phyloP scores from a whole-genome alignment of 2,888 invertebrate species.

The Agapostemon virescens region DNA sequence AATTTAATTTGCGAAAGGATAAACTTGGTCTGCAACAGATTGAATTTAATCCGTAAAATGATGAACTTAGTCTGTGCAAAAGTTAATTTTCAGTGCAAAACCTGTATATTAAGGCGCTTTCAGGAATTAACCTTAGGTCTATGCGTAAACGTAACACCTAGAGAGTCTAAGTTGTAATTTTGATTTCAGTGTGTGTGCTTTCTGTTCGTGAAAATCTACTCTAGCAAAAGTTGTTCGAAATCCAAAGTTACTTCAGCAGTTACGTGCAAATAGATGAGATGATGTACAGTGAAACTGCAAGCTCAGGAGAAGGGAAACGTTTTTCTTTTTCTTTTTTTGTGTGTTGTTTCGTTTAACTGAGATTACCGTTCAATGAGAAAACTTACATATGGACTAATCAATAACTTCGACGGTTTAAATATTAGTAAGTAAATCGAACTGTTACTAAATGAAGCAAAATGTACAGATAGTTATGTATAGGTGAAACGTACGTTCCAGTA shows the following conservation, averaged over 20 bases:
- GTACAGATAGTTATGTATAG: constrained; percentile 20
- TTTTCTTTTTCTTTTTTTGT: background rate
- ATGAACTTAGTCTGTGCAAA: background rate
- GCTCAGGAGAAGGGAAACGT: background rate
- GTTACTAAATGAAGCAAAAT: constrained; percentile 33
- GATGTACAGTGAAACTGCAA: constrained; percentile 10
- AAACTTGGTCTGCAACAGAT: background rate
- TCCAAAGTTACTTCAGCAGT: constrained; percentile 17
- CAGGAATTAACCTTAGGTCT: constrained; percentile 17
- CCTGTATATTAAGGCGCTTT: background rate
- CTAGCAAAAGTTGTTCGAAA: background rate
- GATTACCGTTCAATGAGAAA: background rate
- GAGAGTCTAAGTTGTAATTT: constrained; percentile 42
- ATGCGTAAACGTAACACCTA: constrained; percentile 32
- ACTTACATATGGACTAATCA: background rate
- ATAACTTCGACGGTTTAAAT: constrained; percentile 12
- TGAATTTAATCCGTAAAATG: background rate
- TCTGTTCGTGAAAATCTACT: background rate
- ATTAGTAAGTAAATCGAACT: constrained; percentile 32
- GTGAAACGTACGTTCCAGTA: constrained; percentile 51
- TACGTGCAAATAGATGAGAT: background rate
- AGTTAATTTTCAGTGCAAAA: background rate
- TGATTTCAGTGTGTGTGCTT: constrained; percentile 34
- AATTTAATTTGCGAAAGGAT: background rate
- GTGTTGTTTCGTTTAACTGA: too few relatives aligned